These are phyloP conservation scores for Masnerella sp. DNA, from an alignment of 2,888 invertebrate species.

Conservation along the genomic window DNA sequence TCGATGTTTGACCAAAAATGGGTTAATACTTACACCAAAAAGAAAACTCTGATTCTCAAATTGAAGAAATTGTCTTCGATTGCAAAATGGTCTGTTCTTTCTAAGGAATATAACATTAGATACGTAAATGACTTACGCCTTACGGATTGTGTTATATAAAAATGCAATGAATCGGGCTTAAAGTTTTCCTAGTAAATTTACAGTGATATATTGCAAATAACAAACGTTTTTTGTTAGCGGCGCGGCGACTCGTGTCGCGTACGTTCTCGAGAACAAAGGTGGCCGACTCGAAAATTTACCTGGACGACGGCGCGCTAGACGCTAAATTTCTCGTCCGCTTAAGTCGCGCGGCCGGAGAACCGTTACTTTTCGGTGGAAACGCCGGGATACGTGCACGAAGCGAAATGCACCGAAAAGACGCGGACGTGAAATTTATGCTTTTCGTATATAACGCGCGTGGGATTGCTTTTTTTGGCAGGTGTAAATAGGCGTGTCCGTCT, in stretches of 20 bases:
- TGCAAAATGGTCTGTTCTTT: too few relatives aligned
- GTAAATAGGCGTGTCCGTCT: slow-evolving; percentile 33
- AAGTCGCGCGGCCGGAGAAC: slow-evolving; percentile 34
- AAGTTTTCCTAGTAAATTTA: too few relatives aligned
- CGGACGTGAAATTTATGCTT: slow-evolving; percentile 25
- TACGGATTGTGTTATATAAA: too few relatives aligned
- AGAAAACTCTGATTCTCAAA: too few relatives aligned
- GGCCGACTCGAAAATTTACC: slow-evolving; percentile 22
- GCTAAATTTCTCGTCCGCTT: slow-evolving; percentile 43
- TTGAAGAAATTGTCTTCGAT: too few relatives aligned
- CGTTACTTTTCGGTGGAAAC: slow-evolving; percentile 48
- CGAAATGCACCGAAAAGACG: slow-evolving; percentile 36
- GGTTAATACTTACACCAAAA: too few relatives aligned
- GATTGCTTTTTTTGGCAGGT: slow-evolving; percentile 34
- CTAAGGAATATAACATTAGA: too few relatives aligned
- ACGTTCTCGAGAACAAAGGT: slow-evolving; percentile 32
- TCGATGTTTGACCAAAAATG: too few relatives aligned
- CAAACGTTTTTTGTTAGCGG: background rate
- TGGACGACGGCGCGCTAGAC: slow-evolving; percentile 29
- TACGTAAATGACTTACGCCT: too few relatives aligned
- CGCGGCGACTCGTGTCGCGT: slow-evolving; percentile 15
- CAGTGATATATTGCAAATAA: background rate
- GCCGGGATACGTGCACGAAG: slow-evolving; percentile 32
- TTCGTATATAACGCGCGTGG: slow-evolving; percentile 16
- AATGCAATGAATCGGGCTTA: too few relatives aligned